Conservation (phyloP, 1,140 invertebrate species). For the Hyles vespertilio region DNA sequence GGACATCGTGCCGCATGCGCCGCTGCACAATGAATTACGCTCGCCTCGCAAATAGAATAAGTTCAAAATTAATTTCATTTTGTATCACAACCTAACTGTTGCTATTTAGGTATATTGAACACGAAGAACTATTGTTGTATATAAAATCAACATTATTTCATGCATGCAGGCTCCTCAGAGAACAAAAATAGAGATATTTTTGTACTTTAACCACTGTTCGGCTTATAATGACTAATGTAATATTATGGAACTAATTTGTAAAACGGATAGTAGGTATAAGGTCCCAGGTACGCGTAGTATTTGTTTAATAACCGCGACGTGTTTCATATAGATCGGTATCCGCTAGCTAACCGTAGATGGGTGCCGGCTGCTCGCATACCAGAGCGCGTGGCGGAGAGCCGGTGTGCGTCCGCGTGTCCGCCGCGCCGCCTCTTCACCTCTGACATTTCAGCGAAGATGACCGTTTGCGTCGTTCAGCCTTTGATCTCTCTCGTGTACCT, state of each 20-base stretch:
- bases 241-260: no score
- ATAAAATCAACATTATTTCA: no score
- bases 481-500: constrained; percentile 50
- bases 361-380: constrained; percentile 37
- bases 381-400: constrained; percentile 16
- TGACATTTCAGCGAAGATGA: constrained; percentile 60
- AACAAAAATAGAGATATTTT: no score
- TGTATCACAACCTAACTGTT: no score
- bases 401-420: constrained; percentile 9
- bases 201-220: no score
- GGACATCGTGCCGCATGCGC: constrained; percentile 29
- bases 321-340: constrained; percentile 26
- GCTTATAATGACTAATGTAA: no score
- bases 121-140: no score
- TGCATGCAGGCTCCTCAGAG: no score
- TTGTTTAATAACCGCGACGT: constrained; percentile 11
- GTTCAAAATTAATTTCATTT: no score
- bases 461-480: constrained; percentile 50
- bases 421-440: constrained; percentile 31
- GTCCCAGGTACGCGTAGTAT: neutral
- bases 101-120: no score
- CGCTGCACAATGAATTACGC: constrained; percentile 23
- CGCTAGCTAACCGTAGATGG: constrained; percentile 30
- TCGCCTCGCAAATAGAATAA: neutral
- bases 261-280: no score